phyloP scores from a whole-genome alignment of 1,140 invertebrate genomes.

The Polyergus mexicanus region DNA sequence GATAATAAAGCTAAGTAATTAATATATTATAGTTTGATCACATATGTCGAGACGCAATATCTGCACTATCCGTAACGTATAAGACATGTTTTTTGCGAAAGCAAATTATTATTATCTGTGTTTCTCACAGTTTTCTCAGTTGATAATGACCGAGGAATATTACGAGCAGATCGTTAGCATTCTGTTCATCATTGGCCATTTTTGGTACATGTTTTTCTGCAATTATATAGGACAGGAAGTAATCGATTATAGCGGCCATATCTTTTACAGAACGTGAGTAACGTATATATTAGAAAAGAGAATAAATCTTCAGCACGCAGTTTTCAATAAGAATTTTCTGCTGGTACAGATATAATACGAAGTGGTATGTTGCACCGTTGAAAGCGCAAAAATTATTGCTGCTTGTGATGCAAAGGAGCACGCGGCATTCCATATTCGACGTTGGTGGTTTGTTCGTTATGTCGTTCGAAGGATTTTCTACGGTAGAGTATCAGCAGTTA shows the following conservation, averaged over 20 bases:
- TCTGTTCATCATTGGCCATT: neutral
- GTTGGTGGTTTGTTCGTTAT: slow-evolving; percentile 44
- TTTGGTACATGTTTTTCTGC: slow-evolving; percentile 20
- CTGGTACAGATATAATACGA: slow-evolving; percentile 48
- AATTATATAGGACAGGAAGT: slow-evolving; percentile 24
- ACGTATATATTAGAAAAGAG: neutral
- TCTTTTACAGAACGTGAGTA: slow-evolving; percentile 47
- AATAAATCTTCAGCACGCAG: neutral
- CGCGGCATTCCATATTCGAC: slow-evolving; percentile 20
- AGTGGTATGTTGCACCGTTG: slow-evolving; percentile 62
- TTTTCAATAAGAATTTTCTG: neutral
- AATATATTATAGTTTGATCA: neutral
- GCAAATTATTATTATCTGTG: slow-evolving; percentile 4
- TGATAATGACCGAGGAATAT: slow-evolving; percentile 9
- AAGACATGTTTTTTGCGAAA: neutral
- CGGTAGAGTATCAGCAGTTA: slow-evolving; percentile 40
- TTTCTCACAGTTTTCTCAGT: slow-evolving; percentile 17
- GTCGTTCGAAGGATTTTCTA: slow-evolving; percentile 61
- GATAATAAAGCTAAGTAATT: neutral
- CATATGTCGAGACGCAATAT: neutral
- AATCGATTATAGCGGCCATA: slow-evolving; percentile 35
- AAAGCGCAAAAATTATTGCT: slow-evolving; percentile 61
- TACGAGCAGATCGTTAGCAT: neutral
- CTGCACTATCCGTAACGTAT: neutral
- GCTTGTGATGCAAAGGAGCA: slow-evolving; percentile 61